phyloP scores from a whole-genome alignment of 2,797 vertebrate genomes.

The Poeciliopsis turneri region DNA sequence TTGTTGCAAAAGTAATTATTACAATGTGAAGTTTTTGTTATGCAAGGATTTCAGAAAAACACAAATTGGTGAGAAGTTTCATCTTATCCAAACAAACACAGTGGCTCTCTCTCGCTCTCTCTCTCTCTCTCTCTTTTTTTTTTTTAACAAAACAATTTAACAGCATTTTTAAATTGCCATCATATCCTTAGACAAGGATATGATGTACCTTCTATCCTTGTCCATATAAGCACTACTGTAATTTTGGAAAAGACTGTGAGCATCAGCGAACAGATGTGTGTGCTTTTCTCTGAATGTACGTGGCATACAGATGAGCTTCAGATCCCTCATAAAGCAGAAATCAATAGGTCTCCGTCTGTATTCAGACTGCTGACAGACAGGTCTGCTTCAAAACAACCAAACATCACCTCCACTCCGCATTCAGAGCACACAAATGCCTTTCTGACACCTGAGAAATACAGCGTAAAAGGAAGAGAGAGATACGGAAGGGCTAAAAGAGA shows the following conservation, averaged over 20 bases:
- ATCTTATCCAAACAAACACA: background rate
- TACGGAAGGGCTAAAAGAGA: slow-evolving; percentile 6
- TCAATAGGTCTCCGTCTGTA: slow-evolving; percentile 66
- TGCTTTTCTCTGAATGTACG: slow-evolving; percentile 11
- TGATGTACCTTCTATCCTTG: slow-evolving; percentile 7
- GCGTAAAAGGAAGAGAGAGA: slow-evolving; percentile 25
- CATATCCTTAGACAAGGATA: background rate
- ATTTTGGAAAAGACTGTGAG: slow-evolving; percentile 1
- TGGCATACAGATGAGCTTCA: slow-evolving; percentile 59
- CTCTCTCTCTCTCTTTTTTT: too few species aligned
- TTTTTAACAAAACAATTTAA: background rate
- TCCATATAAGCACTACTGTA: slow-evolving; percentile 23
- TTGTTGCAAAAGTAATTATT: background rate
- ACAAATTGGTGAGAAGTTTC: background rate
- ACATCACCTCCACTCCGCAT: slow-evolving; percentile 59
- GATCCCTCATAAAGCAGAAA: slow-evolving; percentile 67
- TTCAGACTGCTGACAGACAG: slow-evolving; percentile 65
- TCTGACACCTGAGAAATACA: slow-evolving; percentile 57
- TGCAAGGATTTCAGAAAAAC: background rate
- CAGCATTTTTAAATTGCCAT: background rate
- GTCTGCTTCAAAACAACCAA: slow-evolving; percentile 70
- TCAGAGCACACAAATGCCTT: slow-evolving; percentile 63
- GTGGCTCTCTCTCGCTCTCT: background rate
- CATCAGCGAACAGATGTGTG: background rate
- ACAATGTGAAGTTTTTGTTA: background rate